phyloP scores from a whole-genome alignment of 2,888 invertebrate genomes.

The Meiosimyza platycephala region DNA sequence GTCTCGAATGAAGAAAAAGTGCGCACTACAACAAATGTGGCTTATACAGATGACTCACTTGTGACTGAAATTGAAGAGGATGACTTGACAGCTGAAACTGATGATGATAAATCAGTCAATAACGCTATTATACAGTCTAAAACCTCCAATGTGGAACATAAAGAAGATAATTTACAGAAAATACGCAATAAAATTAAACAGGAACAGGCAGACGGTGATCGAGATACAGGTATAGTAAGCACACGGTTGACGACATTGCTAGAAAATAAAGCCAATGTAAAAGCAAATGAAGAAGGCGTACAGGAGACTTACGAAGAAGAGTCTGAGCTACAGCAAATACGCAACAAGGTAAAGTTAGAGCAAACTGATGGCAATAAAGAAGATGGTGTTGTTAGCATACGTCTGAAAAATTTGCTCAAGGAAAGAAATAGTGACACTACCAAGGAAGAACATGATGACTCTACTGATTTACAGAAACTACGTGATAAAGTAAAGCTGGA shows the following conservation, averaged over 20 bases:
- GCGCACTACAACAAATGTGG: background rate
- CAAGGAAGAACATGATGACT: slow-evolving; percentile 23
- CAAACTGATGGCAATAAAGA: slow-evolving; percentile 40
- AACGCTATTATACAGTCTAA: slow-evolving; percentile 9
- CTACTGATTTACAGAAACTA: slow-evolving; percentile 48
- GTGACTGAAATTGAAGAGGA: slow-evolving; percentile 23
- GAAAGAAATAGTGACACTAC: slow-evolving; percentile 38
- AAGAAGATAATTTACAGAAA: slow-evolving; percentile 32
- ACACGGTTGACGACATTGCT: slow-evolving; percentile 10
- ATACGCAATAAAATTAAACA: slow-evolving; percentile 42
- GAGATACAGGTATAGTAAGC: slow-evolving; percentile 41
- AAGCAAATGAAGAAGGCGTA: background rate
- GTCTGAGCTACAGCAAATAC: slow-evolving; percentile 33
- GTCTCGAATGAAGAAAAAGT: slow-evolving; percentile 28
- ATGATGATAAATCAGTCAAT: slow-evolving; percentile 13
- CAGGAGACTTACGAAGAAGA: slow-evolving; percentile 9
- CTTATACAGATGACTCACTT: background rate
- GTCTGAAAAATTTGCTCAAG: slow-evolving; percentile 53
- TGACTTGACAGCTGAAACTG: slow-evolving; percentile 15
- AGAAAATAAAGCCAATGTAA: slow-evolving; percentile 3
- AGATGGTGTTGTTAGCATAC: slow-evolving; percentile 51
- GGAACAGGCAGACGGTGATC: slow-evolving; percentile 37
- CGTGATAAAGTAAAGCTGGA: slow-evolving; percentile 53
- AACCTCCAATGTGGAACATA: background rate
- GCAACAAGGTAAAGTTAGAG: slow-evolving; percentile 42